These are phyloP conservation scores for Tolmerus cingulatus DNA, from an alignment of 2,888 invertebrate species.

Conservation along the genomic window DNA sequence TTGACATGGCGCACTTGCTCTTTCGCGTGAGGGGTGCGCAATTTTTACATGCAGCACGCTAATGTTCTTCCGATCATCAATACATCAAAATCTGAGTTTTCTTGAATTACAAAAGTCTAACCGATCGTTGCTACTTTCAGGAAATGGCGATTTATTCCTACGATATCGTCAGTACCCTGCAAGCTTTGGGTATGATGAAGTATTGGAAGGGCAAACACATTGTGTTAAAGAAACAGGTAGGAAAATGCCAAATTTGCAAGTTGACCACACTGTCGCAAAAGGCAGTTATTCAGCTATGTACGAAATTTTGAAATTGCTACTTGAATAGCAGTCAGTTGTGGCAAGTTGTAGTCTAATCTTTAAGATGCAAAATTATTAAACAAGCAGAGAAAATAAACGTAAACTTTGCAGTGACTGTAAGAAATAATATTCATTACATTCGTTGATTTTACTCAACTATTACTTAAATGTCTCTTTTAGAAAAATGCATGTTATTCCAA, in stretches of 20 bases:
- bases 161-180: conserved; percentile 96
- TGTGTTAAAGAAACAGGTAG: conserved; percentile 90
- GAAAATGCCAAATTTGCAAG: conserved; percentile 47
- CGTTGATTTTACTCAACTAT: not conserved
- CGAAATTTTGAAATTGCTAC: not conserved
- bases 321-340: not conserved
- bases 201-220: conserved; percentile 99
- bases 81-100: not conserved
- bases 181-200: conserved; percentile 96
- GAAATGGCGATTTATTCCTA: conserved; percentile 96
- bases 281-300: not conserved
- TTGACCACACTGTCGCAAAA: not conserved
- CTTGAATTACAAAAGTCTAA: not conserved
- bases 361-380: not conserved
- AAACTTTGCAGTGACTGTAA: not conserved
- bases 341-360: not conserved
- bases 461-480: not conserved
- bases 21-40: not conserved
- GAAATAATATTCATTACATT: not conserved
- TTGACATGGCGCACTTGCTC: not conserved
- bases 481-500: not conserved
- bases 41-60: not conserved
- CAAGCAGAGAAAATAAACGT: not conserved
- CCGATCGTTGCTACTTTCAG: conserved; percentile 56
- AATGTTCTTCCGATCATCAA: not conserved